Conservation (phyloP, 92 coral and sea anemone genomes). For the Epizoanthus stellaris region DNA sequence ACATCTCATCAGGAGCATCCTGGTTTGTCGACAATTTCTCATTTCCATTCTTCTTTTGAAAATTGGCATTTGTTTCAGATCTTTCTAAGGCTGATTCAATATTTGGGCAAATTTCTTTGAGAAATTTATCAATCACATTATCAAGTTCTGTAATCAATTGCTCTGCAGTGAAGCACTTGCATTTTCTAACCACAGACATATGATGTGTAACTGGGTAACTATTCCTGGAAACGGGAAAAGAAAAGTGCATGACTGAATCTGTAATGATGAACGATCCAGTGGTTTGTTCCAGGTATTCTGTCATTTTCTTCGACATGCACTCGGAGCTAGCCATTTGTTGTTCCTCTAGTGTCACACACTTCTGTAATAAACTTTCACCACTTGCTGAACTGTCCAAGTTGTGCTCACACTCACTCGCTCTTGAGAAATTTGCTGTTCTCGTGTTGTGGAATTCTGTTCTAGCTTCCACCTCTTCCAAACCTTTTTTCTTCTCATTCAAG, state of each 20-base stretch:
- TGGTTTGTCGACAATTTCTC: background rate
- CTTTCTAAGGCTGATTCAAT: slow-evolving; percentile 16
- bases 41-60: background rate
- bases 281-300: slow-evolving; percentile 13
- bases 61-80: background rate
- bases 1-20: background rate
- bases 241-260: slow-evolving; percentile 59
- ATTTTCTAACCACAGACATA: slow-evolving; percentile 46
- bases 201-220: slow-evolving; percentile 65
- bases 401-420: background rate
- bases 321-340: no score
- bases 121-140: slow-evolving; percentile 24
- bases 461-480: background rate
- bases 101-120: slow-evolving; percentile 43
- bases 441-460: background rate
- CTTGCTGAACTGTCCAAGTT: background rate
- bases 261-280: slow-evolving; percentile 51
- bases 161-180: background rate
- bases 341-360: background rate
- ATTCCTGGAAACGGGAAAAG: slow-evolving; percentile 58
- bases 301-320: background rate
- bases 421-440: background rate
- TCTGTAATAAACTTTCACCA: background rate
- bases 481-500: background rate
- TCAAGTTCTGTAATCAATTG: slow-evolving; percentile 50